phyloP scores from a whole-genome alignment of 2,113 vertebrate genomes.

The Tor tambroides region DNA sequence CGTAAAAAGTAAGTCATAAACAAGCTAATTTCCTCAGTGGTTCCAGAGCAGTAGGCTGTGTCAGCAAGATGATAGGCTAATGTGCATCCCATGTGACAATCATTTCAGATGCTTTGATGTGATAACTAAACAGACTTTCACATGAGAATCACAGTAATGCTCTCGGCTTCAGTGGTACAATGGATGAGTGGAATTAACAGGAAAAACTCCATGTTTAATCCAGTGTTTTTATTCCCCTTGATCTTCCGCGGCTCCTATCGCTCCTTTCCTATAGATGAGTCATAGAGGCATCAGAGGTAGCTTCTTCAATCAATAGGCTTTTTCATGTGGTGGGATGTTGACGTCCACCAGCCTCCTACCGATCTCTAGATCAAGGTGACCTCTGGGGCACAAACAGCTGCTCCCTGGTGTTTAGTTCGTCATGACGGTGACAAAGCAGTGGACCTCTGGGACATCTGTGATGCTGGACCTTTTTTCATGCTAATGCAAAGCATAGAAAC shows the following conservation, averaged over 20 bases:
- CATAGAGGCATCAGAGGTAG: constrained; percentile 62
- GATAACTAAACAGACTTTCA: constrained; percentile 22
- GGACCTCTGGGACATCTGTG: neutral
- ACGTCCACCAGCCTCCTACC: constrained; percentile 50
- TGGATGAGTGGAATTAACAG: neutral
- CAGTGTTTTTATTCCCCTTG: constrained; percentile 56
- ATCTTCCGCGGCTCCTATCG: constrained; percentile 53
- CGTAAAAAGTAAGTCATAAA: constrained; percentile 33
- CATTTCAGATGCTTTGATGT: constrained; percentile 29
- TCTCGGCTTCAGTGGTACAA: neutral
- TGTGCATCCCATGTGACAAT: constrained; percentile 38
- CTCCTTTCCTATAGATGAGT: constrained; percentile 50
- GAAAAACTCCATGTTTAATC: constrained; percentile 7
- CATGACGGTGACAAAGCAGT: constrained; percentile 37
- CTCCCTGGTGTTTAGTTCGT: constrained; percentile 48
- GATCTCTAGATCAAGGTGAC: constrained; percentile 59
- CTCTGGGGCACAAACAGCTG: constrained; percentile 41
- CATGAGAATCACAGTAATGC: constrained; percentile 12
- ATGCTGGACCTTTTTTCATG: neutral
- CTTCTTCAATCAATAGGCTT: constrained; percentile 56
- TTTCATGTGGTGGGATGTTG: constrained; percentile 58
- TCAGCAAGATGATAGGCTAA: constrained; percentile 41
- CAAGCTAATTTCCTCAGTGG: constrained; percentile 48
- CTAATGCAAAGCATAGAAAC: neutral
- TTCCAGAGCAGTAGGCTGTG: constrained; percentile 35